phyloP scores from a whole-genome alignment of 2,888 invertebrate species.

The Drosophila lacicola region DNA sequence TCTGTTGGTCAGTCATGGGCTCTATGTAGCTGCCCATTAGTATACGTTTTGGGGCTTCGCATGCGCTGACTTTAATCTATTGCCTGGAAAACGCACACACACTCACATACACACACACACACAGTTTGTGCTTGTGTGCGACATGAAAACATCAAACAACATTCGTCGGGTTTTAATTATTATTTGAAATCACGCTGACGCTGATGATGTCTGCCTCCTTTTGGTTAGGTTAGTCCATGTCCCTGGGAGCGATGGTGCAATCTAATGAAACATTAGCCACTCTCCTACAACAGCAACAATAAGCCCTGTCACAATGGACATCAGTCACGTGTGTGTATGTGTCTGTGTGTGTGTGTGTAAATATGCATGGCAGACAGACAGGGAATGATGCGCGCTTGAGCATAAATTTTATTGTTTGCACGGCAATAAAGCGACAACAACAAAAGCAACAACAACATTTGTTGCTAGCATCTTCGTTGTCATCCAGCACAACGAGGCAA shows the following conservation, averaged over 20 bases:
- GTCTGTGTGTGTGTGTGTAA: slow-evolving; percentile 8
- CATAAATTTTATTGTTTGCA: slow-evolving; percentile 58
- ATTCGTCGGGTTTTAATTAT: slow-evolving; percentile 69
- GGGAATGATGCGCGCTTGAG: slow-evolving; percentile 40
- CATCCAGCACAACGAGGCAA: slow-evolving; percentile 17
- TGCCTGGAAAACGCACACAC: slow-evolving; percentile 40
- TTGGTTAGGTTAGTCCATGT: slow-evolving; percentile 18
- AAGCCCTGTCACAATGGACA: slow-evolving; percentile 25
- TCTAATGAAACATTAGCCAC: slow-evolving; percentile 68
- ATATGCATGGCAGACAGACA: slow-evolving; percentile 7
- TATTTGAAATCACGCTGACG: slow-evolving; percentile 64
- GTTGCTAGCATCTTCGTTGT: slow-evolving; percentile 30
- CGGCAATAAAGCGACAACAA: slow-evolving; percentile 18
- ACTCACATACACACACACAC: slow-evolving; percentile 5
- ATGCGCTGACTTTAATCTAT: slow-evolving; percentile 59
- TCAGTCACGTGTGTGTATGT: slow-evolving; percentile 25
- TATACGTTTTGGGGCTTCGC: slow-evolving; percentile 54
- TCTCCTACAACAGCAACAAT: slow-evolving; percentile 34
- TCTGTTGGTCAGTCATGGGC: slow-evolving; percentile 34
- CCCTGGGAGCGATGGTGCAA: slow-evolving; percentile 23
- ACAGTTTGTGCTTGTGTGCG: slow-evolving; percentile 23
- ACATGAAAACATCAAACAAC: slow-evolving; percentile 68
- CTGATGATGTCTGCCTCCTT: slow-evolving; percentile 29
- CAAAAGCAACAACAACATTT: slow-evolving; percentile 14
- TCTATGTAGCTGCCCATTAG: slow-evolving; percentile 47